phyloP scores from a whole-genome alignment of 2,888 invertebrate genomes.

The Diaprepes abbreviatus region DNA sequence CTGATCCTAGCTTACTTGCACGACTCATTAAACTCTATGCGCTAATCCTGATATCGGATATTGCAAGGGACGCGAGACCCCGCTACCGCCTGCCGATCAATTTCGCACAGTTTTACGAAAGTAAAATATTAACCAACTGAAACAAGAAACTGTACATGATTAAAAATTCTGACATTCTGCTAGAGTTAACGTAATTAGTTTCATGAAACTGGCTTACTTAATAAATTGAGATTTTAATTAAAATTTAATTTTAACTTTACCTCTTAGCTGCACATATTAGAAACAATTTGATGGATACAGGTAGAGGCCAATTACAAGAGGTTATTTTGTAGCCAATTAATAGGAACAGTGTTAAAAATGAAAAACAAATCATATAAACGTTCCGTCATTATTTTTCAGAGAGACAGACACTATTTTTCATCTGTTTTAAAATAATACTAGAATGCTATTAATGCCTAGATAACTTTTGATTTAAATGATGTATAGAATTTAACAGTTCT shows the following conservation, averaged over 20 bases:
- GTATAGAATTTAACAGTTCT: no score
- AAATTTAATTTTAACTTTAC: background rate
- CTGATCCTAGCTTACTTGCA: conserved; percentile 70
- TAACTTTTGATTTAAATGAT: no score
- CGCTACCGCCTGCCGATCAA: conserved; percentile 32
- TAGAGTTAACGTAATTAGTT: conserved; percentile 4
- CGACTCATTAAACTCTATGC: conserved; percentile 70
- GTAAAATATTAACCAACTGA: conserved; percentile 11
- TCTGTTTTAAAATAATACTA: no score
- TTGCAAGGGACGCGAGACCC: conserved; percentile 59
- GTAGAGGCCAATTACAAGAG: background rate
- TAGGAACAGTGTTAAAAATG: no score
- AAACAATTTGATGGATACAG: background rate
- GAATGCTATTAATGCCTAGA: no score
- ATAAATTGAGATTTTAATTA: conserved; percentile 7
- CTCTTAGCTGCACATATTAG: background rate
- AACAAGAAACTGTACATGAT: conserved; percentile 5
- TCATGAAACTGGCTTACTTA: background rate
- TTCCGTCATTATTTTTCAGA: no score
- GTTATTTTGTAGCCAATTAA: background rate
- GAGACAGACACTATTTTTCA: no score
- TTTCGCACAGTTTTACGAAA: conserved; percentile 23
- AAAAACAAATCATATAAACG: background rate
- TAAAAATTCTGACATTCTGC: background rate
- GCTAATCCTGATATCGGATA: conserved; percentile 69